Conservation (phyloP, 2,113 vertebrate genomes). For the Hoplias malabaricus region DNA sequence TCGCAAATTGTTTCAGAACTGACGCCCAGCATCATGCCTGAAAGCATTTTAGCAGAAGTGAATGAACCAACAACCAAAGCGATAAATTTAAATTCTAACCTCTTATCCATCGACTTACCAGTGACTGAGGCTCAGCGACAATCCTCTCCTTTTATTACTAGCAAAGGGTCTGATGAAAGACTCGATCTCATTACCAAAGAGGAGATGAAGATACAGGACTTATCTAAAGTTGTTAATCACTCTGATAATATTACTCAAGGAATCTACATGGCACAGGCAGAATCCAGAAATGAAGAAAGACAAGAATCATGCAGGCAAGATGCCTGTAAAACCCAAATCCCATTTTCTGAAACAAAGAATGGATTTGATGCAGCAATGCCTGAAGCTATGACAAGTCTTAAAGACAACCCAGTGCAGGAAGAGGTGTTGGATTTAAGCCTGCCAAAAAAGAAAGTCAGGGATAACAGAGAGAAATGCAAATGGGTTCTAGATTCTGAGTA, state of each 20-base stretch:
- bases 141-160: slow-evolving; percentile 30
- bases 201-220: slow-evolving; percentile 25
- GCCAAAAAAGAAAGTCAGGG: slow-evolving; percentile 62
- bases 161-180: neutral
- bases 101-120: slow-evolving; percentile 34
- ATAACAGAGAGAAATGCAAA: slow-evolving; percentile 48
- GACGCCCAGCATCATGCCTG: slow-evolving; percentile 17
- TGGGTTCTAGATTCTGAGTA: slow-evolving; percentile 54
- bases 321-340: slow-evolving; percentile 2
- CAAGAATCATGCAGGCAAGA: slow-evolving; percentile 1
- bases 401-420: slow-evolving; percentile 48
- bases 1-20: slow-evolving; percentile 1
- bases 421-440: slow-evolving; percentile 74
- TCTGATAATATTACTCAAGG: slow-evolving; percentile 1
- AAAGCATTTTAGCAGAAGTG: slow-evolving; percentile 1
- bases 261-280: neutral
- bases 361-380: slow-evolving; percentile 13
- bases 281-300: slow-evolving; percentile 12
- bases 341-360: slow-evolving; percentile 9
- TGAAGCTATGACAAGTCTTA: slow-evolving; percentile 1
- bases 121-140: slow-evolving; percentile 38
- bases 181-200: slow-evolving; percentile 17
- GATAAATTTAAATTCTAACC: slow-evolving; percentile 33
- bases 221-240: neutral
- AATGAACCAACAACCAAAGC: slow-evolving; percentile 44